A percentile compares a stretch with the other conserved stretches of the same genome.
Conservation (phyloP, 1,140 invertebrate genomes). For the Goniozus legneri region DNA sequence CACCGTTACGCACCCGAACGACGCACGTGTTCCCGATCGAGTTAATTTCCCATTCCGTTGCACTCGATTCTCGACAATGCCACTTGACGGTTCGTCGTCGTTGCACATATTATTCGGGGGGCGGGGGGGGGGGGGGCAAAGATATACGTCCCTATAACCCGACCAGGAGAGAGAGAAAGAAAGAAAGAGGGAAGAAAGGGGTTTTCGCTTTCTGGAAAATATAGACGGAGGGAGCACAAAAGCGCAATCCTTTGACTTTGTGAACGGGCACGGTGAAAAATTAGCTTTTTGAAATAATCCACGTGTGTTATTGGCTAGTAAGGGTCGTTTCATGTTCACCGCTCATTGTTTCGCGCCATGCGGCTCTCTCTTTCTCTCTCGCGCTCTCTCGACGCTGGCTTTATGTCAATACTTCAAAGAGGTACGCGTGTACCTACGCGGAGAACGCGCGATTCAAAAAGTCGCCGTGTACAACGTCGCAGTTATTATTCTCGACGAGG, state of each 20-base stretch:
- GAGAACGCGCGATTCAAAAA: slow-evolving; percentile 29
- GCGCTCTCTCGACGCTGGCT: slow-evolving; percentile 38
- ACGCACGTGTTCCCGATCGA: too few species aligned
- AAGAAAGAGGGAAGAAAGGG: slow-evolving; percentile 26
- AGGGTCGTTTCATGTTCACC: slow-evolving; percentile 53
- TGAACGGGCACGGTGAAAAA: slow-evolving; percentile 41
- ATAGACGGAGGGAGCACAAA: slow-evolving; percentile 11
- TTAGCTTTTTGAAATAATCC: slow-evolving; percentile 54
- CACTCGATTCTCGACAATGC: too few species aligned
- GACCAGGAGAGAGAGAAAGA: too few species aligned
- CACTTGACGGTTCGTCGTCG: too few species aligned
- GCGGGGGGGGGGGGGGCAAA: too few species aligned
- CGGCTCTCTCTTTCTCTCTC: too few species aligned
- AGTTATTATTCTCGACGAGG: too few species aligned
- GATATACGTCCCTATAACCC: too few species aligned
- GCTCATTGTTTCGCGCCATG: slow-evolving; percentile 48
- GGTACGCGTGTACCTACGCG: slow-evolving; percentile 31
- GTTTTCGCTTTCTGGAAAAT: slow-evolving; percentile 27
- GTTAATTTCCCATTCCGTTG: too few species aligned
- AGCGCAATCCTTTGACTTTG: slow-evolving; percentile 47
- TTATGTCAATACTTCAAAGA: slow-evolving; percentile 53
- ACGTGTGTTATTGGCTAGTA: slow-evolving; percentile 53
- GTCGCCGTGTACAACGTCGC: too few species aligned
- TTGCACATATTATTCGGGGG: too few species aligned
- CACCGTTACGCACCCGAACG: too few species aligned